Conservation (phyloP, 1,140 invertebrate species). For the Catajapyx aquilonaris region DNA sequence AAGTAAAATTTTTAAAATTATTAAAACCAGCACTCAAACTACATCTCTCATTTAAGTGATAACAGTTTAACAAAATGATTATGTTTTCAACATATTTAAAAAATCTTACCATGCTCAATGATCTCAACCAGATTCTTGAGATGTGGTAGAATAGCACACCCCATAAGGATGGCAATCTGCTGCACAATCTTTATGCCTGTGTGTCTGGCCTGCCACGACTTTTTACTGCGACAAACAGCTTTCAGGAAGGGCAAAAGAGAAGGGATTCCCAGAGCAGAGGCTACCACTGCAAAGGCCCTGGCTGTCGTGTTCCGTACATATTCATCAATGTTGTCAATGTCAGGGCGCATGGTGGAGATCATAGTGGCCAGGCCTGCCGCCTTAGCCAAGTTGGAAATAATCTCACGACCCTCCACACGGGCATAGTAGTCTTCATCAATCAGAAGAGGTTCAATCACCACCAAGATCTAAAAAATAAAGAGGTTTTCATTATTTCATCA, state of each 20-base stretch:
- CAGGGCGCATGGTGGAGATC: conserved; percentile 99
- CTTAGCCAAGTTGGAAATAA: conserved; percentile 98
- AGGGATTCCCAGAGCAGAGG: conserved; percentile 94
- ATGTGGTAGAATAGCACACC: conserved; percentile 97
- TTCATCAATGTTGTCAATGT: conserved; percentile 99
- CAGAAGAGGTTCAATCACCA: conserved; percentile 95
- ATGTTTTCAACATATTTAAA: too few relatives aligned
- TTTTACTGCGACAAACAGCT: conserved; percentile 97
- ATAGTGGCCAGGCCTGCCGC: conserved; percentile 99
- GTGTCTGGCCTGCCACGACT: conserved; percentile 98
- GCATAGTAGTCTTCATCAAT: conserved; percentile 99
- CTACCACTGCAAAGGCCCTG: conserved; percentile 95
- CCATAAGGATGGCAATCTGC: conserved; percentile 99
- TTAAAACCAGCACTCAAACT: too few relatives aligned
- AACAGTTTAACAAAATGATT: too few relatives aligned
- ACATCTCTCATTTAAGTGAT: too few relatives aligned
- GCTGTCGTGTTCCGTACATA: conserved; percentile 97
- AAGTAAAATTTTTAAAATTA: conserved; percentile 6
- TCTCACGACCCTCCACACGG: conserved; percentile 95
- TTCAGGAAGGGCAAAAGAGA: conserved; percentile 95
- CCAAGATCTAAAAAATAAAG: conserved; percentile 47
- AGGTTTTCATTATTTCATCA: too few relatives aligned
- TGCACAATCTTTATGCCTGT: conserved; percentile 99
- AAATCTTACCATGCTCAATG: conserved; percentile 75
- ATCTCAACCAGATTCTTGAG: conserved; percentile 96